Percentiles rank a stretch among this genome's conserved stretches.
Evolutionary conservation across 2,888 invertebrate genomes (phyloP).

Genomic region (Laothoe populi): DNA sequence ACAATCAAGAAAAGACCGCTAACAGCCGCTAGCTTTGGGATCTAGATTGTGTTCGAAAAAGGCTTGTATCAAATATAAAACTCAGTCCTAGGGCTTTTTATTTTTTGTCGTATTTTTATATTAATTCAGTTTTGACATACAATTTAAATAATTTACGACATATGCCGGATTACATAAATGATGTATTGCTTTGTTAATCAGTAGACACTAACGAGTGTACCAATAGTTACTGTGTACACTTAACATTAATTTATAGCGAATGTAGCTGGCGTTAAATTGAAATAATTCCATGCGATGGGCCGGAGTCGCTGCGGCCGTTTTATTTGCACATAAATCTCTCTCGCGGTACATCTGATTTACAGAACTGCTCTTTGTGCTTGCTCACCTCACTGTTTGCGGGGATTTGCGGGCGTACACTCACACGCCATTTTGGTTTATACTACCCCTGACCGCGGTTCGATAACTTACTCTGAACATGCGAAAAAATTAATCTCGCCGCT

Average conservation of each 20-base stretch:
- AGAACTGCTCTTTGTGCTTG: conserved; percentile 66
- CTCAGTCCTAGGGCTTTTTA: neutral
- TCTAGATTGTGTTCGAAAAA: no score
- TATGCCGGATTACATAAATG: conserved; percentile 43
- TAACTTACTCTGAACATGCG: conserved; percentile 37
- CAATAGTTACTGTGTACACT: conserved; percentile 51
- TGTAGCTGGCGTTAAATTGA: conserved; percentile 73
- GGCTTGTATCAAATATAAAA: no score
- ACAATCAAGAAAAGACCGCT: no score
- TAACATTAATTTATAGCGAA: conserved; percentile 62
- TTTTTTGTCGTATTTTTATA: neutral
- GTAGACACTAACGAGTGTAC: conserved; percentile 54
- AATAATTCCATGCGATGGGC: conserved; percentile 69
- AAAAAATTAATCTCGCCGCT: conserved; percentile 25
- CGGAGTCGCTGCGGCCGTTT: conserved; percentile 64
- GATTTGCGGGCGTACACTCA: conserved; percentile 57
- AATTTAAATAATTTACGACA: conserved; percentile 1
- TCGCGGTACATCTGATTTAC: conserved; percentile 74
- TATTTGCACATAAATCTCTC: conserved; percentile 73
- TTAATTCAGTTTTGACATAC: neutral
- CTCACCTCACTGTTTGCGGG: conserved; percentile 61
- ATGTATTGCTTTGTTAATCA: conserved; percentile 60
- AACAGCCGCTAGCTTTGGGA: no score
- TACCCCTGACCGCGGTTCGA: conserved; percentile 41
- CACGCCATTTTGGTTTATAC: conserved; percentile 48